A percentile compares a stretch with the other conserved stretches of the same genome.
Evolutionary conservation across 2,797 vertebrate genomes (phyloP).

Genomic region (Zenarchopterus dispar): DNA sequence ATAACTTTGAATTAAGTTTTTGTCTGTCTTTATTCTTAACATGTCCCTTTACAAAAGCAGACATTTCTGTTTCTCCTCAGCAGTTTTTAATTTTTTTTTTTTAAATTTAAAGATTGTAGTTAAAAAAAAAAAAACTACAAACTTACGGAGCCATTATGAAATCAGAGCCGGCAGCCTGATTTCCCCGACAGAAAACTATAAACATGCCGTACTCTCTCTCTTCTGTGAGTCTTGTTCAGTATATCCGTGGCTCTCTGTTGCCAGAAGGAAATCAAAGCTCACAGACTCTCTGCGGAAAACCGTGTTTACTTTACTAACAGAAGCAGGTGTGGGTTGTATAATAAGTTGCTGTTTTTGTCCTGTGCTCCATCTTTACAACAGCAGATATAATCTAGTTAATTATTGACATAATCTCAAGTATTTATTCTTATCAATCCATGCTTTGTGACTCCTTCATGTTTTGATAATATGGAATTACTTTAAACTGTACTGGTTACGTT

Average conservation of each 20-base stretch:
- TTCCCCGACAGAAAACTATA: slow-evolving; percentile 46
- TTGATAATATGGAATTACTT: neutral
- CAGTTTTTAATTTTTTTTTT: neutral
- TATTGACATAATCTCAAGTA: slow-evolving; percentile 41
- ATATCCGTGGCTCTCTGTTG: slow-evolving; percentile 31
- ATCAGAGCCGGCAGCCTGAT: slow-evolving; percentile 41
- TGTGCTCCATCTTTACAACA: slow-evolving; percentile 37
- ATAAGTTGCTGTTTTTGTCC: slow-evolving; percentile 40
- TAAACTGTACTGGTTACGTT: neutral
- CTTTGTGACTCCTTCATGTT: slow-evolving; percentile 6
- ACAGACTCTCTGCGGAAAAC: slow-evolving; percentile 51
- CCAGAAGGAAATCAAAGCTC: slow-evolving; percentile 68
- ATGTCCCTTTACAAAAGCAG: neutral
- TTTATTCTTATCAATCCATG: slow-evolving; percentile 31
- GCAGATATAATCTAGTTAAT: slow-evolving; percentile 65
- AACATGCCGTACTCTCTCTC: slow-evolving; percentile 24
- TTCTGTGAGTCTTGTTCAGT: slow-evolving; percentile 4
- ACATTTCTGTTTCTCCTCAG: neutral
- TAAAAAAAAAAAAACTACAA: too few relatives aligned
- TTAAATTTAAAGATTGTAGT: too few relatives aligned
- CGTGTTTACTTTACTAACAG: slow-evolving; percentile 71
- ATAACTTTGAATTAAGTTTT: neutral
- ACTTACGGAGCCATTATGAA: slow-evolving; percentile 25
- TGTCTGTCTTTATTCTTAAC: neutral
- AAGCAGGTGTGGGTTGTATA: slow-evolving; percentile 68